Conservation (phyloP, 1,140 invertebrate genomes). For the Pseudomyrmex pallidus region DNA sequence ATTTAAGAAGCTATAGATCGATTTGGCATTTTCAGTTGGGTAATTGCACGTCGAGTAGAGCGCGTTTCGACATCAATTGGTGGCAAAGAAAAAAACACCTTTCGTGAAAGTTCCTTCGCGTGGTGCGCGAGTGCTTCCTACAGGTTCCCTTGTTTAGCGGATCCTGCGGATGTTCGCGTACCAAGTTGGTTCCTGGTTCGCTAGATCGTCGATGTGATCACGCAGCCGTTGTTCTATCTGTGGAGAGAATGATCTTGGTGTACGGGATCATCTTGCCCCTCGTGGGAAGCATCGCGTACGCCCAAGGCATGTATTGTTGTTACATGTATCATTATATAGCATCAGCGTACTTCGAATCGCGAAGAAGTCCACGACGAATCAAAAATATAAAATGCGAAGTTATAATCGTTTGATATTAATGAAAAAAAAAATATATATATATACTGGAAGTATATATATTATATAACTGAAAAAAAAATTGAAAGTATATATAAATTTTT, state of each 20-base stretch:
- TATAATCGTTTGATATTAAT: too few species aligned
- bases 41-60: not conserved
- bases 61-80: constrained; percentile 32
- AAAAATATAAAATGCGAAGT: not conserved
- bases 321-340: not conserved
- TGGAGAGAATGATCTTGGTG: constrained; percentile 76
- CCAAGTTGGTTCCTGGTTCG: constrained; percentile 42
- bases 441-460: too few species aligned
- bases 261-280: constrained; percentile 75
- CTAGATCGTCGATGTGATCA: constrained; percentile 77
- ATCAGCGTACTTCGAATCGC: not conserved
- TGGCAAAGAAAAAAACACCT: constrained; percentile 54
- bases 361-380: not conserved
- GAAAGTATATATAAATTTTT: too few species aligned
- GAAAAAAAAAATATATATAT: not conserved
- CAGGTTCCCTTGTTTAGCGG: constrained; percentile 5
- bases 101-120: constrained; percentile 69
- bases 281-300: constrained; percentile 74
- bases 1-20: not conserved
- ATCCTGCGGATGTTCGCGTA: constrained; percentile 50
- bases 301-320: constrained; percentile 74
- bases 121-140: constrained; percentile 60
- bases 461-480: too few species aligned
- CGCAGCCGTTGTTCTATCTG: constrained; percentile 51
- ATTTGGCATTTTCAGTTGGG: not conserved